phyloP scores from a whole-genome alignment of 1,140 invertebrate species.

The Propsilocerus akamusi region DNA sequence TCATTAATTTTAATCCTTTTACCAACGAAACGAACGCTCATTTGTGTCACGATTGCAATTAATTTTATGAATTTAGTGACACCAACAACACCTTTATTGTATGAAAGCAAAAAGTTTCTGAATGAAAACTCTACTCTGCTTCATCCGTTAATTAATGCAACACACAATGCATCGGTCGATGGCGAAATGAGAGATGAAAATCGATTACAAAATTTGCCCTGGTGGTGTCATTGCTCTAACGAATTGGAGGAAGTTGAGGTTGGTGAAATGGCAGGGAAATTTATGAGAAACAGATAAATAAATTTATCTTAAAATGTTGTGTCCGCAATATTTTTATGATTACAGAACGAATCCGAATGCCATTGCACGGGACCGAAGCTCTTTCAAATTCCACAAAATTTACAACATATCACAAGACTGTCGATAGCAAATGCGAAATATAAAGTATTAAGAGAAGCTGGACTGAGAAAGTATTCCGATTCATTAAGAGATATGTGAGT shows the following conservation, averaged over 20 bases:
- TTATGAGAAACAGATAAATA: neutral
- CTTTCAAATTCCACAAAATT: constrained; percentile 17
- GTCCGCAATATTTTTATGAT: neutral
- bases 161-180: neutral
- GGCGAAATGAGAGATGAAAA: neutral
- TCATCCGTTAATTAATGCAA: neutral
- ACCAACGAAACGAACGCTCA: too few relatives aligned
- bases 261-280: neutral
- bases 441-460: constrained; percentile 15
- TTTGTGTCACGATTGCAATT: too few relatives aligned
- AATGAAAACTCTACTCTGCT: neutral
- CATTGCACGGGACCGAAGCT: constrained; percentile 18
- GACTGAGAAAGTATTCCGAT: constrained; percentile 16
- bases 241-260: neutral
- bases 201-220: neutral
- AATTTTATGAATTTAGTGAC: too few relatives aligned
- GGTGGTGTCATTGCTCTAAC: neutral
- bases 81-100: too few relatives aligned
- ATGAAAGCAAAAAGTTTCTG: neutral
- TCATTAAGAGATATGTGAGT: constrained; percentile 21
- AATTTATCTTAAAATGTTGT: neutral
- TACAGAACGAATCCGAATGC: constrained; percentile 16
- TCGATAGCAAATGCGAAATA: constrained; percentile 20
- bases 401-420: constrained; percentile 16
- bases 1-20: too few relatives aligned